These are phyloP conservation scores for Teleopsis dalmanni DNA, from an alignment of 1,140 invertebrate genomes.

Conservation along the genomic window DNA sequence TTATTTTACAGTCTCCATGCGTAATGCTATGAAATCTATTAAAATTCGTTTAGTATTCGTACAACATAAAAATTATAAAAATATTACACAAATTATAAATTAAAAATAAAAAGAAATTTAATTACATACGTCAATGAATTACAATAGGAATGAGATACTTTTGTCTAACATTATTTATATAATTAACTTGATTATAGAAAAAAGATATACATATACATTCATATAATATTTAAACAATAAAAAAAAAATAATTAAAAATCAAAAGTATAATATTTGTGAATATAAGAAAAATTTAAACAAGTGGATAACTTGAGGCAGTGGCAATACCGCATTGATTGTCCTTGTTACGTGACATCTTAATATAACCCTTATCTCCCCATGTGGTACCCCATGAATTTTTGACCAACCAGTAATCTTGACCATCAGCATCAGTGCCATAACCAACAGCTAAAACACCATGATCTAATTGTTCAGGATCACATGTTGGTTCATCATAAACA, in stretches of 20 bases:
- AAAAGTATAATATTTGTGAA: background rate
- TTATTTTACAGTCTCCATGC: no score
- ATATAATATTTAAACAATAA: no score
- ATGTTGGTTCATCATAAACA: constrained; percentile 55
- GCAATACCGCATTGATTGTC: constrained; percentile 88
- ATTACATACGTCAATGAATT: no score
- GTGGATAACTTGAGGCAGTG: constrained; percentile 68
- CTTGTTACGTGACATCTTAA: constrained; percentile 81
- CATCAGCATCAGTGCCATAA: constrained; percentile 56
- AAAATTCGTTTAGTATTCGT: no score
- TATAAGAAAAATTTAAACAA: constrained; percentile 53
- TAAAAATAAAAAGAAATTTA: background rate
- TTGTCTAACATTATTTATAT: no score
- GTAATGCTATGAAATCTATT: no score
- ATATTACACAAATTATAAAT: background rate
- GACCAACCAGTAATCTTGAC: constrained; percentile 54
- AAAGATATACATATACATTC: no score
- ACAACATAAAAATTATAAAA: background rate
- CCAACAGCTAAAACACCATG: constrained; percentile 72
- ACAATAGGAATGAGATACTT: no score
- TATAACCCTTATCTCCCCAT: constrained; percentile 84
- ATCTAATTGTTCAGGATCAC: constrained; percentile 67
- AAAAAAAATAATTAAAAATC: background rate
- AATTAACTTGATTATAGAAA: no score
- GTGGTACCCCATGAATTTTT: constrained; percentile 70